Conservation (phyloP, 2,113 vertebrate genomes). For the Mastomys coucha region DNA sequence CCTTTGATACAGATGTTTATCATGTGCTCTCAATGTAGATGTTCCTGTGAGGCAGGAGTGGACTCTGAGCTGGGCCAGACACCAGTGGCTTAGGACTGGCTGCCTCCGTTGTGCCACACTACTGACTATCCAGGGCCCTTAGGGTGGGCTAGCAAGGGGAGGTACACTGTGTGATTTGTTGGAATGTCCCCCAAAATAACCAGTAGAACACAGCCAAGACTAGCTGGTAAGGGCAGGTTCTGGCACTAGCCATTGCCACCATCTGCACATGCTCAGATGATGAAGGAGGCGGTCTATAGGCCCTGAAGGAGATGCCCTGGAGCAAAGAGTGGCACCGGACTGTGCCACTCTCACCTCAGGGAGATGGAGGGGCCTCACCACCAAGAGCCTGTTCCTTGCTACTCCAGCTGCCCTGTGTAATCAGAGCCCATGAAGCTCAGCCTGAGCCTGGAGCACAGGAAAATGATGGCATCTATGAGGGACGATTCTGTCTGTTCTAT, state of each 20-base stretch:
- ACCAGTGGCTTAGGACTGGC: too few species aligned
- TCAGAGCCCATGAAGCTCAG: neutral
- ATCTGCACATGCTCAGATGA: neutral
- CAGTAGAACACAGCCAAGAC: neutral
- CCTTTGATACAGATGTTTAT: too few species aligned
- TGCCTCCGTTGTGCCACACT: neutral
- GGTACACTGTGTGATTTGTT: too few species aligned
- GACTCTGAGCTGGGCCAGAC: neutral
- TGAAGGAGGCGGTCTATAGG: neutral
- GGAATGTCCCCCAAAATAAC: neutral
- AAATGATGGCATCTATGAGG: neutral
- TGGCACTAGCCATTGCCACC: accelerated
- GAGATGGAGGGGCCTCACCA: neutral
- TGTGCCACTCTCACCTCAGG: neutral
- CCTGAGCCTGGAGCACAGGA: accelerated
- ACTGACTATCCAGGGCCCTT: neutral
- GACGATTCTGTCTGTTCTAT: neutral
- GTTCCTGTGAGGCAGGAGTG: neutral
- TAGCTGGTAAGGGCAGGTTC: neutral
- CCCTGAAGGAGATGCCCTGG: too few species aligned
- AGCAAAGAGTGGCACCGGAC: accelerated
- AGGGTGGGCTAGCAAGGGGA: too few species aligned
- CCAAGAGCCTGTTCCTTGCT: neutral
- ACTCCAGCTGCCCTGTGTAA: neutral
- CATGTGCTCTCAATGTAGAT: neutral